phyloP scores from a whole-genome alignment of 2,113 vertebrate species.

The Heteronetta atricapilla region DNA sequence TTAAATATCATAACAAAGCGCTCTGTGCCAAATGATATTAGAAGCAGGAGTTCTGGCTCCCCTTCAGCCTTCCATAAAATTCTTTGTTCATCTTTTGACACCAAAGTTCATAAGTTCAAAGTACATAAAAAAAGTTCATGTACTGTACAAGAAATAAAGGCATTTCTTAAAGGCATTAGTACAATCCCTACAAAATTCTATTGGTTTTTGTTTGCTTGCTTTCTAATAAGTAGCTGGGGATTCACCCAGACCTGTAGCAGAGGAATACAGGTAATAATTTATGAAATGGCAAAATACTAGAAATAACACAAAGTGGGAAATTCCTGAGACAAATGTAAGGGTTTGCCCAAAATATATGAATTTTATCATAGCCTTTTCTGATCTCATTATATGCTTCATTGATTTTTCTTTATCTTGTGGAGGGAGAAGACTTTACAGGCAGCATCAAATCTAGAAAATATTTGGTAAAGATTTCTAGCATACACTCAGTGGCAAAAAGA shows the following conservation, averaged over 20 bases:
- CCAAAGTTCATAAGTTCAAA: too few species aligned
- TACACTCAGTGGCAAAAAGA: not conserved
- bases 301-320: not conserved
- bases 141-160: not conserved
- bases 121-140: too few species aligned
- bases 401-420: not conserved
- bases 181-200: not conserved
- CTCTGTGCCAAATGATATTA: not conserved
- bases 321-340: not conserved
- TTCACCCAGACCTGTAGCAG: not conserved
- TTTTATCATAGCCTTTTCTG: not conserved
- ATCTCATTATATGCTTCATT: not conserved
- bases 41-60: not conserved
- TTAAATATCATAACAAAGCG: not conserved
- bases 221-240: not conserved
- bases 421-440: not conserved
- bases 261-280: not conserved
- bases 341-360: not conserved
- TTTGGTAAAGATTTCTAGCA: not conserved
- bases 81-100: not conserved
- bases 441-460: not conserved
- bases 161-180: not conserved
- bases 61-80: not conserved
- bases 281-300: not conserved
- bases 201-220: not conserved